Conservation (phyloP, 2,113 vertebrate genomes). For the Microcebus murinus region DNA sequence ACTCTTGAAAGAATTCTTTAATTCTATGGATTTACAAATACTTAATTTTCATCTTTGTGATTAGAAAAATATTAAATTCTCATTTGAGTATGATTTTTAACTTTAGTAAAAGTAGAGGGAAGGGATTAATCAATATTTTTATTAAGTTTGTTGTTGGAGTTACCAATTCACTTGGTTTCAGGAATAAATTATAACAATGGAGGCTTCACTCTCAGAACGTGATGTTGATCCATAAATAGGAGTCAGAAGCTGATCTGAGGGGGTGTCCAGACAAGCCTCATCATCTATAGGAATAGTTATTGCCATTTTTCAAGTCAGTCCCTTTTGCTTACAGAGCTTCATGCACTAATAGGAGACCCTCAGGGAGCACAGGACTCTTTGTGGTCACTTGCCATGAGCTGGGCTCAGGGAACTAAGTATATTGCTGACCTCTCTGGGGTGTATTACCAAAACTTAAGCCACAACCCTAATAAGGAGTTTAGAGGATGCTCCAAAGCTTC, state of each 20-base stretch:
- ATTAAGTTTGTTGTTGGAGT: neutral
- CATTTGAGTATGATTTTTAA: neutral
- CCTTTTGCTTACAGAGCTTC: neutral
- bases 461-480: neutral
- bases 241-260: neutral
- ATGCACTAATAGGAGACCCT: neutral
- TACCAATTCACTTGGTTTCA: neutral
- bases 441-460: neutral
- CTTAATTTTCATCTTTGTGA: conserved; percentile 28
- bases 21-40: neutral
- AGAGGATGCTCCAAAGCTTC: neutral
- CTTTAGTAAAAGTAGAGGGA: neutral
- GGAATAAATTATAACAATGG: neutral
- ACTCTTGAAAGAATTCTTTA: neutral
- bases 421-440: neutral
- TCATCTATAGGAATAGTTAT: neutral
- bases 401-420: neutral
- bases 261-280: neutral
- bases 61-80: neutral
- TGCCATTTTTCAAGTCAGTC: neutral
- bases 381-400: neutral
- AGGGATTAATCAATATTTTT: neutral
- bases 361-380: neutral
- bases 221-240: neutral
- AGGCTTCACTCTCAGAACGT: neutral